These are phyloP conservation scores for Rhinophrynus dorsalis DNA, from an alignment of 2,797 vertebrate genomes.

Conservation along the genomic window DNA sequence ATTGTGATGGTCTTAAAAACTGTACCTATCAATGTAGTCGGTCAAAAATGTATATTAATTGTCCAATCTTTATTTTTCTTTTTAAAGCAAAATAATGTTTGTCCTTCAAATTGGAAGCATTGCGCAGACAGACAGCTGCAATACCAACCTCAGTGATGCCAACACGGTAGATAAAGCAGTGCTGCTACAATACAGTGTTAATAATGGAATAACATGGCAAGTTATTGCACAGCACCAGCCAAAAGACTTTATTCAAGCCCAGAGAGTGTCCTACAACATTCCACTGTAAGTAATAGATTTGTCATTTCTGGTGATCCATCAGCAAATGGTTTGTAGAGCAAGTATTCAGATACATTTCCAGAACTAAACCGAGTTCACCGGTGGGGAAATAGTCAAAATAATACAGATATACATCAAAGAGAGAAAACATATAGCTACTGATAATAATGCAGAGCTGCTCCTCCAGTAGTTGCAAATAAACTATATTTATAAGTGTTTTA, in stretches of 20 bases:
- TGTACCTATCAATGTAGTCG: background rate
- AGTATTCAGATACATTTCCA: too few relatives aligned
- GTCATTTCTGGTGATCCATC: background rate
- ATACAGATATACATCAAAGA: too few relatives aligned
- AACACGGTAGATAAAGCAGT: constrained; percentile 92
- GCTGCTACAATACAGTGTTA: constrained; percentile 94
- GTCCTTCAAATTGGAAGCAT: constrained; percentile 97
- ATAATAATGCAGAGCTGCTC: too few relatives aligned
- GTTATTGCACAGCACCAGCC: constrained; percentile 97
- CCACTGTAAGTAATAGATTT: constrained; percentile 84
- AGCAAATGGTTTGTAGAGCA: background rate
- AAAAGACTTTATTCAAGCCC: constrained; percentile 97
- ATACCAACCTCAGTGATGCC: constrained; percentile 86
- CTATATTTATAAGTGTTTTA: too few relatives aligned
- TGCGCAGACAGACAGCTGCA: constrained; percentile 93
- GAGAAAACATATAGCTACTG: too few relatives aligned
- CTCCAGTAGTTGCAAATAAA: too few relatives aligned
- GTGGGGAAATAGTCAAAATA: too few relatives aligned
- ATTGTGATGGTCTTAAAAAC: too few relatives aligned
- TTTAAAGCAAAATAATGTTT: constrained; percentile 97
- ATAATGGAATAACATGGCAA: constrained; percentile 95
- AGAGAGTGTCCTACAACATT: constrained; percentile 96
- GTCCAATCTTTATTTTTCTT: constrained; percentile 4
- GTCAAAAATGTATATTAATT: background rate
- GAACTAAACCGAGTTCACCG: too few relatives aligned